A percentile compares a stretch with the other conserved stretches of the same genome.
Conservation (phyloP, 2,888 invertebrate species). For the Eledone cirrhosa region DNA sequence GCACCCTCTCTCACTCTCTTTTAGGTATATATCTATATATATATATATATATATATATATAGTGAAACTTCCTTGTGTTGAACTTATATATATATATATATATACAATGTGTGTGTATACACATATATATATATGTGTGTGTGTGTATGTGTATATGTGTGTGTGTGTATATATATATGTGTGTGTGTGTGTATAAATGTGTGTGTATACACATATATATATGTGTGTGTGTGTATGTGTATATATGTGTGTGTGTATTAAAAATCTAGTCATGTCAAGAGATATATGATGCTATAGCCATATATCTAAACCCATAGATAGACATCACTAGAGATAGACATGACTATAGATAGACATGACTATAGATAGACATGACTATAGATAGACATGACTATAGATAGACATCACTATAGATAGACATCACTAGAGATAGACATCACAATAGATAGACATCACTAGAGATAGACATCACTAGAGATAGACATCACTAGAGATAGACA, state of each 20-base stretch:
- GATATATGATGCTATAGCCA: too few species aligned
- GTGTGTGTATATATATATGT: neutral
- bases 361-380: too few species aligned
- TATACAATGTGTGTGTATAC: neutral
- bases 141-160: neutral
- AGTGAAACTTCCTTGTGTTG: neutral
- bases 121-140: neutral
- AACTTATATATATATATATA: neutral
- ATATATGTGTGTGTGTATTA: neutral
- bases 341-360: too few species aligned
- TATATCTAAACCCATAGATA: too few species aligned
- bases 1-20: conserved; percentile 34
- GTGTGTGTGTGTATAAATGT: neutral
- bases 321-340: too few species aligned
- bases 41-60: neutral
- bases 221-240: neutral
- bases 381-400: too few species aligned
- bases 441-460: too few species aligned
- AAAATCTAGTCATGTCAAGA: neutral
- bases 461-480: too few species aligned
- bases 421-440: too few species aligned
- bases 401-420: too few species aligned
- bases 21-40: conserved; percentile 14
- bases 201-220: neutral
- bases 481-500: too few species aligned